Conservation (phyloP, 2,888 invertebrate genomes). For the Abrostola triplasia region DNA sequence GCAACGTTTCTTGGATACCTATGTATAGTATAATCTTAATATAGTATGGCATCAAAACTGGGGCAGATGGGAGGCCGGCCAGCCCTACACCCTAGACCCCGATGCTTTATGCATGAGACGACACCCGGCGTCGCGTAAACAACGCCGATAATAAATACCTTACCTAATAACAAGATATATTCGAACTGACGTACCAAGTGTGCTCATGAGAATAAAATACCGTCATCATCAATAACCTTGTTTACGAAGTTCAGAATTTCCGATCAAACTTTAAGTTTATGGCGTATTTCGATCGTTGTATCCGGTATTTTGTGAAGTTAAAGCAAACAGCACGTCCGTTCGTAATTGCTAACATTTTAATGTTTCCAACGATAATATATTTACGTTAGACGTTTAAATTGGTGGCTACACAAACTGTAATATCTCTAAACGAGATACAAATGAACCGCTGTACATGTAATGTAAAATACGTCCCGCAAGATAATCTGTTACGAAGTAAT, state of each 20-base stretch:
- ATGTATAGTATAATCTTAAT: constrained; percentile 14
- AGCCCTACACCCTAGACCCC: constrained; percentile 43
- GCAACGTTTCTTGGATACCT: constrained; percentile 13
- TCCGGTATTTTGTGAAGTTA: constrained; percentile 9
- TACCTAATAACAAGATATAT: constrained; percentile 41
- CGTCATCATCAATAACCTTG: background rate
- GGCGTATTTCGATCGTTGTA: constrained; percentile 3
- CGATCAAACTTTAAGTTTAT: background rate
- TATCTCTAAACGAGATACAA: constrained; percentile 8
- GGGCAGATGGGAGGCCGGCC: constrained; percentile 44
- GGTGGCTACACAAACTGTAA: constrained; percentile 9
- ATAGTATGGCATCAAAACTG: constrained; percentile 38
- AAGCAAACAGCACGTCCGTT: background rate
- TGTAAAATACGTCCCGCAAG: constrained; percentile 9
- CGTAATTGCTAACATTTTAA: background rate
- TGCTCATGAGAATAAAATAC: constrained; percentile 11
- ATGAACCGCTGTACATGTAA: constrained; percentile 4
- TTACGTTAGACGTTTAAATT: background rate
- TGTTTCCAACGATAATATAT: background rate
- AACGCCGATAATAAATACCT: constrained; percentile 34
- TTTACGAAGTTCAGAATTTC: constrained; percentile 11
- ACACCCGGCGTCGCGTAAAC: constrained; percentile 55
- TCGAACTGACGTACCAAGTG: constrained; percentile 17
- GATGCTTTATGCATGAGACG: constrained; percentile 68
- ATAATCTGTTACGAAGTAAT: constrained; percentile 16